These are phyloP conservation scores for Siphamia tubifer DNA, from an alignment of 2,113 vertebrate species.

Conservation along the genomic window DNA sequence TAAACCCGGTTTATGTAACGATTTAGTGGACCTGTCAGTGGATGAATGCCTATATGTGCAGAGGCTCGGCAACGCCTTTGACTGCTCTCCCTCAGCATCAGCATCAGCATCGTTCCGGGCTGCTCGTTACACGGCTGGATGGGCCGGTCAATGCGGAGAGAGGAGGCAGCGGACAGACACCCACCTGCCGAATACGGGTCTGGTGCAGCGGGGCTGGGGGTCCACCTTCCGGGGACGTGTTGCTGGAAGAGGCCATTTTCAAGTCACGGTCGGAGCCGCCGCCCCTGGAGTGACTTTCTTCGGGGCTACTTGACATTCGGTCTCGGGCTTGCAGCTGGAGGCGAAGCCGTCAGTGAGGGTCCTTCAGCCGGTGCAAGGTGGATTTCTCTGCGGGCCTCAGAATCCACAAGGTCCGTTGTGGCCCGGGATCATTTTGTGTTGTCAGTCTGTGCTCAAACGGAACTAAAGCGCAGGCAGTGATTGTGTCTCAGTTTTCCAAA, in stretches of 20 bases:
- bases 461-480: background rate
- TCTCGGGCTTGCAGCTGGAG: constrained; percentile 29
- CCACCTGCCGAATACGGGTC: constrained; percentile 80
- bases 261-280: constrained; percentile 72
- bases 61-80: constrained; percentile 71
- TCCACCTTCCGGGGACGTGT: constrained; percentile 74
- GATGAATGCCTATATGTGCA: constrained; percentile 4
- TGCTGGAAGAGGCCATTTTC: constrained; percentile 78
- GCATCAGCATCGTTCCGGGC: constrained; percentile 28
- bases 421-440: constrained; percentile 52
- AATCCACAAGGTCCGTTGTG: constrained; percentile 30
- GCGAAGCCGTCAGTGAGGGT: constrained; percentile 27
- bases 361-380: constrained; percentile 38
- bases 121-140: constrained; percentile 30
- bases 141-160: constrained; percentile 26
- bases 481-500: constrained; percentile 12
- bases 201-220: constrained; percentile 71
- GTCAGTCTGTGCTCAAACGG: constrained; percentile 6
- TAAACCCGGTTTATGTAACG: background rate
- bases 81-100: constrained; percentile 2
- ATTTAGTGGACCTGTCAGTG: background rate
- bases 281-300: constrained; percentile 73
- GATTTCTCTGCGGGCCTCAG: constrained; percentile 47
- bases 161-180: constrained; percentile 51
- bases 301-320: constrained; percentile 72